Evolutionary conservation across 2,113 vertebrate genomes (phyloP).

Genomic region (Percopsis transmontana): DNA sequence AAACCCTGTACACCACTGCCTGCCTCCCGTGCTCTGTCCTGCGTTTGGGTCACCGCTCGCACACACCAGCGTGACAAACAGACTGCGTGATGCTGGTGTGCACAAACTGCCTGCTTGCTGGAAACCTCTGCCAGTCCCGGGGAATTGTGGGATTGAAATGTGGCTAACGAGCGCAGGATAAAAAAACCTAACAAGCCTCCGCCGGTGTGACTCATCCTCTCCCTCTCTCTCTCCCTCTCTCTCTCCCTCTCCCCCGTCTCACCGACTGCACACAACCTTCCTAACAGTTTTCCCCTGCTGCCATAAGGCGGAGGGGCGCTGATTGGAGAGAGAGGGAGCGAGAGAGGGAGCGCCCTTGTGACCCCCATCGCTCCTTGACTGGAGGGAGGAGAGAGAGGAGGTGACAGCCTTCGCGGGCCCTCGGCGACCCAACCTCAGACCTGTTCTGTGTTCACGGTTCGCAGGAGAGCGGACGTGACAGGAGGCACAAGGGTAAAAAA

Average conservation of each 20-base stretch:
- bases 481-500: constrained; percentile 51
- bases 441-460: constrained; percentile 54
- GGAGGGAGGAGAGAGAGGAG: constrained; percentile 56
- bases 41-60: too few relatives aligned
- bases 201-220: constrained; percentile 40
- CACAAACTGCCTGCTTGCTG: constrained; percentile 39
- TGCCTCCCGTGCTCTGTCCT: too few relatives aligned
- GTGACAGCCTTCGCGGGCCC: constrained; percentile 64
- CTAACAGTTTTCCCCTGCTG: neutral
- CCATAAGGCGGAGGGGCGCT: neutral
- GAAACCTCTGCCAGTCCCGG: constrained; percentile 20
- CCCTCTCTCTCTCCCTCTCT: constrained; percentile 27
- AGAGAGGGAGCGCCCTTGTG: constrained; percentile 1
- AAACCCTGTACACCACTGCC: too few relatives aligned
- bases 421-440: constrained; percentile 58
- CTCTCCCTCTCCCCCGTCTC: neutral
- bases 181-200: constrained; percentile 19
- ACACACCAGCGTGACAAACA: too few relatives aligned
- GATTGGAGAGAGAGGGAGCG: constrained; percentile 8
- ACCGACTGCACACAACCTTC: constrained; percentile 8
- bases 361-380: constrained; percentile 34
- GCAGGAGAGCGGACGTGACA: constrained; percentile 55
- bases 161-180: constrained; percentile 40
- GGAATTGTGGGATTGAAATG: constrained; percentile 48
- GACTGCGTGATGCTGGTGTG: constrained; percentile 43